Conservation (phyloP, 2,113 vertebrate genomes). For the Dromiciops gliroides region DNA sequence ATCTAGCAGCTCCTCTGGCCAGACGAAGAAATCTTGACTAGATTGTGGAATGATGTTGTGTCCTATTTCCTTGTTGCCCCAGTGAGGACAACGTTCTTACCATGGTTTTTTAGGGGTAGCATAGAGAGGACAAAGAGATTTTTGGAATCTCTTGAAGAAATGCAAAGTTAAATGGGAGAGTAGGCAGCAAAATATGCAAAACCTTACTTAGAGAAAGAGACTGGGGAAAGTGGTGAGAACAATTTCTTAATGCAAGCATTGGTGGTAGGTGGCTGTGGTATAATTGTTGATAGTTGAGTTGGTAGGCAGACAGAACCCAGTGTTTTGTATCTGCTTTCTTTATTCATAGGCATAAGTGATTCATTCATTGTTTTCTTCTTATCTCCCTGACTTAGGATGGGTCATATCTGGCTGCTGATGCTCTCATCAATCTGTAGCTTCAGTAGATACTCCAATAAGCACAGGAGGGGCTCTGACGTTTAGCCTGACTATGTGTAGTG, state of each 20-base stretch:
- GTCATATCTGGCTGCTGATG: neutral
- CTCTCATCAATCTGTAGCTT: neutral
- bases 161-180: conserved; percentile 15
- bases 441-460: neutral
- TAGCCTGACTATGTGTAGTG: neutral
- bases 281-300: conserved; percentile 1
- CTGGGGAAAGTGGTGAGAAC: neutral
- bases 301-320: neutral
- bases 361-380: neutral
- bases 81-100: too few relatives aligned
- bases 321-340: neutral
- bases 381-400: neutral
- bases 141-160: neutral
- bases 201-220: neutral
- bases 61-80: neutral
- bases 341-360: neutral
- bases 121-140: neutral
- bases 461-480: neutral
- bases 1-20: conserved; percentile 54
- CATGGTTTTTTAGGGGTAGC: neutral
- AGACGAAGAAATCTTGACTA: conserved; percentile 21
- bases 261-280: neutral
- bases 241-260: neutral
- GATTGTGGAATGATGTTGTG: conserved; percentile 23
- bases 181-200: neutral